phyloP scores from a whole-genome alignment of 2,888 invertebrate species.

The Archips crataeganus region DNA sequence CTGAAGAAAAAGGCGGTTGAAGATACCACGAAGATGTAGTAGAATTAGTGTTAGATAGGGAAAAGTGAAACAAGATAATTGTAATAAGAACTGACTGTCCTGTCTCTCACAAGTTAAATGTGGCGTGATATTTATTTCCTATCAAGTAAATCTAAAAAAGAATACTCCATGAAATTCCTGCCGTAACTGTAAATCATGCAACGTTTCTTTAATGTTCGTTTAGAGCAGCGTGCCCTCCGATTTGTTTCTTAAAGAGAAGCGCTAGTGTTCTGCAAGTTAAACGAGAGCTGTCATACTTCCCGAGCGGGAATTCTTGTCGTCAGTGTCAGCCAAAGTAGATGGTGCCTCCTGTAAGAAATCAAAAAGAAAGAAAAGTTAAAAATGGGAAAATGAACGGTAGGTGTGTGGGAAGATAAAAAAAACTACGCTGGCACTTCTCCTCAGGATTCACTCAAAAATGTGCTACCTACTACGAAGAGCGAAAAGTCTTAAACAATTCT shows the following conservation, averaged over 20 bases:
- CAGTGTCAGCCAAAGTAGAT: conserved; percentile 54
- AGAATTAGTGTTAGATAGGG: no score
- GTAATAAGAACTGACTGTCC: background rate
- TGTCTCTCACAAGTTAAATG: background rate
- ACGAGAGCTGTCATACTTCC: conserved; percentile 79
- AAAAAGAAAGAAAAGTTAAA: conserved; percentile 39
- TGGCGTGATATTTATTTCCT: background rate
- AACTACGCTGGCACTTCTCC: background rate
- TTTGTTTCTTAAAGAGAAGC: conserved; percentile 33
- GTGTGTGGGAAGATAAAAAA: no score
- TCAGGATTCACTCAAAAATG: background rate
- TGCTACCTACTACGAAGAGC: background rate
- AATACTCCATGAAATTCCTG: background rate
- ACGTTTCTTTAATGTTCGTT: conserved; percentile 48
- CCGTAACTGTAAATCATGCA: conserved; percentile 44
- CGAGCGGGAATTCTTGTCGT: conserved; percentile 70
- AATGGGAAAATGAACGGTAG: background rate
- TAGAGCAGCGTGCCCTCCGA: background rate
- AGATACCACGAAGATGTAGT: no score
- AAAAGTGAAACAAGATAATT: no score
- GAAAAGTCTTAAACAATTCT: background rate
- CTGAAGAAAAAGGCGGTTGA: background rate
- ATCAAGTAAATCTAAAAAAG: background rate
- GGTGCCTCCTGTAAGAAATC: conserved; percentile 61
- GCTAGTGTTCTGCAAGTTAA: conserved; percentile 49